These are phyloP conservation scores for Percopsis transmontana DNA, from an alignment of 2,113 vertebrate species.

Conservation along the genomic window DNA sequence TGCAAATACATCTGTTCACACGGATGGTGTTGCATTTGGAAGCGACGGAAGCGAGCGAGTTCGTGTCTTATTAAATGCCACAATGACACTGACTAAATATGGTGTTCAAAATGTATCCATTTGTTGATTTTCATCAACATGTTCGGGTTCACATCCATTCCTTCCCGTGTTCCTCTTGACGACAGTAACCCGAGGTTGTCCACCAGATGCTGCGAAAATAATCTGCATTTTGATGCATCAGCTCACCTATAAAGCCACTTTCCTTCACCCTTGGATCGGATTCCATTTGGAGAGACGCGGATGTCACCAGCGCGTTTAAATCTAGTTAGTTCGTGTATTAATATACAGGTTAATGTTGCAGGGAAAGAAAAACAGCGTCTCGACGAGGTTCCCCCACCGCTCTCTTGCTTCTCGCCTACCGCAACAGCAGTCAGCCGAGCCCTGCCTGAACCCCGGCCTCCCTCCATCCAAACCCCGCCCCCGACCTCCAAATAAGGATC, in stretches of 20 bases:
- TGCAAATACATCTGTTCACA: background rate
- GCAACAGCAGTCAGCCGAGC: background rate
- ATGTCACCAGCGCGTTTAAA: background rate
- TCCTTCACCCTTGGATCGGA: slow-evolving; percentile 12
- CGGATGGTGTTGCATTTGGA: background rate
- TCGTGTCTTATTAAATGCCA: too few species aligned
- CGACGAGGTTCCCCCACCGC: too few species aligned
- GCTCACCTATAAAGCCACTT: slow-evolving; percentile 26
- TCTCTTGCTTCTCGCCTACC: too few species aligned
- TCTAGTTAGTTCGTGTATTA: background rate
- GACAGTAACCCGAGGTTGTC: slow-evolving; percentile 1
- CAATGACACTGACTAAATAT: too few species aligned
- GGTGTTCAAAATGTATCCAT: background rate
- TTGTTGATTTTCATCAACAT: background rate
- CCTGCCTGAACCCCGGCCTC: background rate
- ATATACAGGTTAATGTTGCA: too few species aligned
- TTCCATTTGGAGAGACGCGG: background rate
- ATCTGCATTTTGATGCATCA: slow-evolving; percentile 9
- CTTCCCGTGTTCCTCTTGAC: background rate
- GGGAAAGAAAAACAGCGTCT: background rate
- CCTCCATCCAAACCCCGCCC: background rate
- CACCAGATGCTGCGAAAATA: slow-evolving; percentile 27
- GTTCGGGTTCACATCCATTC: background rate
- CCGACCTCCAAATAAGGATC: background rate
- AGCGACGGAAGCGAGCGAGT: background rate